phyloP scores from a whole-genome alignment of 1,140 invertebrate species.

The Cataglyphis hispanica region DNA sequence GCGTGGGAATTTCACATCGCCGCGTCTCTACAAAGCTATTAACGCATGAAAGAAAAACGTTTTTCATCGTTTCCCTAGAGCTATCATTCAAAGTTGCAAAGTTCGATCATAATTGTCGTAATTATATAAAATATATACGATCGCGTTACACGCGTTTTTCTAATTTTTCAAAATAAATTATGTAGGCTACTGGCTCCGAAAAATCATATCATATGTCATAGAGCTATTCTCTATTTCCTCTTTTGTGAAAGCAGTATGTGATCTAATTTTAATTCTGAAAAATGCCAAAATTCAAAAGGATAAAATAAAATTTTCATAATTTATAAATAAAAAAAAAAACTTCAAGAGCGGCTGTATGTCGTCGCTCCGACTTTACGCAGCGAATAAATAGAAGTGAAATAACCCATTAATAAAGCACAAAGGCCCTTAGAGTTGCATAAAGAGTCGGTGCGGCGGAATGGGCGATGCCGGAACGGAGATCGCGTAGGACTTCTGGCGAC shows the following conservation, averaged over 20 bases:
- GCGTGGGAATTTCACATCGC: constrained; percentile 69
- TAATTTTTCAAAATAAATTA: neutral
- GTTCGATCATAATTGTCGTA: neutral
- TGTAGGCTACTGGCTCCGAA: neutral
- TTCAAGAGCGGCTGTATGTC: neutral
- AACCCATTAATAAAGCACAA: neutral
- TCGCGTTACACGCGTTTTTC: neutral
- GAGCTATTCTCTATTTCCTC: too few relatives aligned
- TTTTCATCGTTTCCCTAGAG: constrained; percentile 13
- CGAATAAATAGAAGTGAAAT: neutral
- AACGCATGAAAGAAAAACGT: constrained; percentile 36
- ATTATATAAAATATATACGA: neutral
- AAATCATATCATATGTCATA: neutral
- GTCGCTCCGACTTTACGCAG: neutral
- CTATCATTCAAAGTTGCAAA: constrained; percentile 1
- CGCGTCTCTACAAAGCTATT: constrained; percentile 30
- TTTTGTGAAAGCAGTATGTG: too few relatives aligned
- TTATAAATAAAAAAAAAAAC: neutral
- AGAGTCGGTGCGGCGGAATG: neutral
- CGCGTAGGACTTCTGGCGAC: constrained; percentile 47
- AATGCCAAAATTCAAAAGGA: neutral
- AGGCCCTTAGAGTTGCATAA: neutral
- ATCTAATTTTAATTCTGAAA: too few relatives aligned
- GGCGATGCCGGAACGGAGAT: constrained; percentile 53
- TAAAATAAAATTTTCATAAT: neutral